These are phyloP conservation scores for Nothoprocta perdicaria DNA, from an alignment of 2,113 vertebrate genomes.

Conservation along the genomic window DNA sequence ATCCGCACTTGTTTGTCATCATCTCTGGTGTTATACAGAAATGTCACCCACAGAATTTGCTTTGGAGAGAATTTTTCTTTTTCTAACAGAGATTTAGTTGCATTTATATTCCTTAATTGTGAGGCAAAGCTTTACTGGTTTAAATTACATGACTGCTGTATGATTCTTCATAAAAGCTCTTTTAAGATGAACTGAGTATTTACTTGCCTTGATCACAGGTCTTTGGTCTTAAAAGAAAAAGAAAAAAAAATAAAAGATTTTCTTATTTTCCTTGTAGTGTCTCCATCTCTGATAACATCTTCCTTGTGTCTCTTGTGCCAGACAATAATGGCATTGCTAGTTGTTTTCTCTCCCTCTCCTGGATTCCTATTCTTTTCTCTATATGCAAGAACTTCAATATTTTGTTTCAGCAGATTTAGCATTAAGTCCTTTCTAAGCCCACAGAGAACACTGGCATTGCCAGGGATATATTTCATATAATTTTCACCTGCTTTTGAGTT, in stretches of 20 bases:
- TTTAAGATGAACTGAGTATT: conserved; percentile 1
- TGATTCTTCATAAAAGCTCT: not conserved
- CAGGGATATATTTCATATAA: not conserved
- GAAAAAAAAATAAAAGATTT: too few relatives aligned
- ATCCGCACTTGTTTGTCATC: not conserved
- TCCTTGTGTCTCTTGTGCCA: not conserved
- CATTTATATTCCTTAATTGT: not conserved
- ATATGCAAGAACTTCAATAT: not conserved
- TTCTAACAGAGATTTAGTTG: not conserved
- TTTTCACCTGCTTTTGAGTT: not conserved
- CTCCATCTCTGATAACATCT: not conserved
- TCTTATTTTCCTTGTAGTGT: not conserved
- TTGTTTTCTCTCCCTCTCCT: not conserved
- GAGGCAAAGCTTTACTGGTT: not conserved
- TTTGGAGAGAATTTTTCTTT: not conserved
- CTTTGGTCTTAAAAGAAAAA: not conserved
- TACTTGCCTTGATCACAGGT: not conserved
- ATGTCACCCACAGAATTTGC: not conserved
- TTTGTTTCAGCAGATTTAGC: not conserved
- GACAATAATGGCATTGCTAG: not conserved
- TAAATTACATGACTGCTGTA: not conserved
- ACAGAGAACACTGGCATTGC: not conserved
- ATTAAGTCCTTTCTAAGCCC: not conserved
- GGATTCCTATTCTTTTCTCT: not conserved
- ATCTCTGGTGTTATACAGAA: not conserved